Percentiles rank a stretch among this genome's conserved stretches.
Evolutionary conservation across 1,140 invertebrate species (phyloP).

Genomic region (Andricus grossulariae): DNA sequence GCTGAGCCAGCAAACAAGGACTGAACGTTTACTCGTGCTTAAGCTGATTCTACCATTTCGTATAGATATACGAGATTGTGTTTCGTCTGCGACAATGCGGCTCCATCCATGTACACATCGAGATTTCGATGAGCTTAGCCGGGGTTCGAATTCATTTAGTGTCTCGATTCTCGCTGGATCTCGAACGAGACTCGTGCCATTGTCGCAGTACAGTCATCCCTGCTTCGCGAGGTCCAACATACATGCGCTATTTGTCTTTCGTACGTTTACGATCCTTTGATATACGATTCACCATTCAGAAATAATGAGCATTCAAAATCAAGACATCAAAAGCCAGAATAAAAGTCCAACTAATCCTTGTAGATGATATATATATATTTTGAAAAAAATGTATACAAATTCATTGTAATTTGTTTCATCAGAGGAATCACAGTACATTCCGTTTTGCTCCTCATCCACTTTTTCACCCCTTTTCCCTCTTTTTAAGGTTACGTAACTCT

Average conservation of each 20-base stretch:
- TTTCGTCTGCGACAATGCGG: not conserved
- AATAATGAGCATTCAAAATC: not conserved
- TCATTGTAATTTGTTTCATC: too few species aligned
- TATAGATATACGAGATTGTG: not conserved
- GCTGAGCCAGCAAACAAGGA: too few species aligned
- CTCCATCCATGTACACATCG: not conserved
- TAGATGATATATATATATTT: too few species aligned
- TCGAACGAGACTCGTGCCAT: not conserved
- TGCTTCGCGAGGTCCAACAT: conserved; percentile 8
- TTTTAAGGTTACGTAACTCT: too few species aligned
- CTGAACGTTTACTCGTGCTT: not conserved
- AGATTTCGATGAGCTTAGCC: conserved; percentile 2
- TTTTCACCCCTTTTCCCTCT: too few species aligned
- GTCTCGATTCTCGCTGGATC: conserved; percentile 15
- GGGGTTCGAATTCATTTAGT: conserved; percentile 6
- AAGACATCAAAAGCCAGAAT: too few species aligned
- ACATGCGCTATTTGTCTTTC: not conserved
- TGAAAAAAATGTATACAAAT: too few species aligned
- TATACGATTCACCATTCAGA: conserved; percentile 35
- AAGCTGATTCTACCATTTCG: not conserved
- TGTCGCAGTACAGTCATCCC: not conserved
- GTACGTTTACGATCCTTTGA: not conserved
- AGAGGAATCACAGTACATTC: too few species aligned
- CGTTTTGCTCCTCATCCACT: too few species aligned
- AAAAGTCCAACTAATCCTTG: too few species aligned